These are phyloP conservation scores for Drosophila bunnanda DNA, from an alignment of 2,888 invertebrate genomes.

Conservation along the genomic window DNA sequence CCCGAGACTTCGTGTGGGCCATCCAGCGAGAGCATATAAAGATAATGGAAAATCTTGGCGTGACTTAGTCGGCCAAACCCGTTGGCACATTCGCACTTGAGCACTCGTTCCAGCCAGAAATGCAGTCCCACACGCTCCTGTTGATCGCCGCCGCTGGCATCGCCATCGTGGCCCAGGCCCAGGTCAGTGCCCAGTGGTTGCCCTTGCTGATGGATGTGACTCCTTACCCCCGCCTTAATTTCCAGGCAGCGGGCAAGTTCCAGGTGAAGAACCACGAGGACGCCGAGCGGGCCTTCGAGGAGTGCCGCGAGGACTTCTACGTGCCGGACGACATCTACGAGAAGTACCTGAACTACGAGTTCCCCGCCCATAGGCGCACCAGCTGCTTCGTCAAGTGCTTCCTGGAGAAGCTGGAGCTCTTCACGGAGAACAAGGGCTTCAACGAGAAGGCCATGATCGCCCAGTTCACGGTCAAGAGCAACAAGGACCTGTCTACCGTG, in stretches of 20 bases:
- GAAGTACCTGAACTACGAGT: conserved; percentile 79
- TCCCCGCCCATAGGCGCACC: conserved; percentile 81
- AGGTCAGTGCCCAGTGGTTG: conserved; percentile 65
- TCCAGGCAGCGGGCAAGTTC: conserved; percentile 71
- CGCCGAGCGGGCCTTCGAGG: conserved; percentile 77
- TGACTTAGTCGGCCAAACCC: conserved; percentile 62
- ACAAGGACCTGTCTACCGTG: conserved; percentile 64
- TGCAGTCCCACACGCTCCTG: conserved; percentile 72
- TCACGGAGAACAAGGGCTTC: conserved; percentile 77
- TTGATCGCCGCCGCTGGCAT: conserved; percentile 56
- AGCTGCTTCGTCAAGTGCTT: conserved; percentile 83
- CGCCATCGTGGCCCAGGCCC: conserved; percentile 47
- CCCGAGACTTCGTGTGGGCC: conserved; percentile 39
- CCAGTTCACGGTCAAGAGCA: conserved; percentile 76
- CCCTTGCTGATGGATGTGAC: conserved; percentile 24
- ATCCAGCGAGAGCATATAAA: conserved; percentile 56
- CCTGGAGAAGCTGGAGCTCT: conserved; percentile 82
- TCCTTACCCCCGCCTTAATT: conserved; percentile 16
- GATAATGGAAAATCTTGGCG: conserved; percentile 67
- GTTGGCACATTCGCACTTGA: conserved; percentile 67
- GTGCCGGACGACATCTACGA: conserved; percentile 82
- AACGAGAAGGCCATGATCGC: conserved; percentile 73
- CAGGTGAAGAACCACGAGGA: conserved; percentile 77
- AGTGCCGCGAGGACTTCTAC: conserved; percentile 72
- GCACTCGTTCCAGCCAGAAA: conserved; percentile 69